Percentiles rank a stretch among this genome's conserved stretches.
Conservation (phyloP, 2,797 vertebrate species). For the Mallotus villosus region DNA sequence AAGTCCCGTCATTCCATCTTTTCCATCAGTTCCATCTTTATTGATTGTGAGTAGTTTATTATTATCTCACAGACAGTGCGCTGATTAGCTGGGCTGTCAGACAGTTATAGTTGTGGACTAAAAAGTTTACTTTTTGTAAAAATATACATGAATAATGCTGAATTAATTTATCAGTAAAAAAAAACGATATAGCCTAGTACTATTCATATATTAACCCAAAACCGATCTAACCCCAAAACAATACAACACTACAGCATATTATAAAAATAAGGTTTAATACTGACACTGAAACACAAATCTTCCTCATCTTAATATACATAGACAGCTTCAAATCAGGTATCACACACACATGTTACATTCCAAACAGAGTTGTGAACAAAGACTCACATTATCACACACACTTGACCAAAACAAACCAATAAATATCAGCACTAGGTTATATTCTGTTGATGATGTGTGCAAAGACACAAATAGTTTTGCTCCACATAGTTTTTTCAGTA, state of each 20-base stretch:
- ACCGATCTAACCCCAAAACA: background rate
- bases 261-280: conserved; percentile 54
- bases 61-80: no score
- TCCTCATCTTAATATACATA: background rate
- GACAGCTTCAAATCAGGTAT: background rate
- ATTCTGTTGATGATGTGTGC: background rate
- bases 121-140: no score
- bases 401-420: conserved; percentile 10
- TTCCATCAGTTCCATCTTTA: no score
- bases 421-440: background rate
- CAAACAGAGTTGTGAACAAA: background rate
- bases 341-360: conserved; percentile 15
- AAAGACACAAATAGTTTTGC: background rate
- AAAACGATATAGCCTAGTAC: conserved; percentile 53
- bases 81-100: no score
- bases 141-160: background rate
- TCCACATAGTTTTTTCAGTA: no score
- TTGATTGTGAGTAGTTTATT: no score
- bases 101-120: no score
- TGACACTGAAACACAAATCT: conserved; percentile 35
- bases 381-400: conserved; percentile 15
- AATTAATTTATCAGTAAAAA: conserved; percentile 20
- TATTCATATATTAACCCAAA: conserved; percentile 3
- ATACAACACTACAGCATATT: conserved; percentile 11
- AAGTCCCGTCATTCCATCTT: background rate